Conservation (phyloP, 2,888 invertebrate genomes). For the Ennomos erosarius region DNA sequence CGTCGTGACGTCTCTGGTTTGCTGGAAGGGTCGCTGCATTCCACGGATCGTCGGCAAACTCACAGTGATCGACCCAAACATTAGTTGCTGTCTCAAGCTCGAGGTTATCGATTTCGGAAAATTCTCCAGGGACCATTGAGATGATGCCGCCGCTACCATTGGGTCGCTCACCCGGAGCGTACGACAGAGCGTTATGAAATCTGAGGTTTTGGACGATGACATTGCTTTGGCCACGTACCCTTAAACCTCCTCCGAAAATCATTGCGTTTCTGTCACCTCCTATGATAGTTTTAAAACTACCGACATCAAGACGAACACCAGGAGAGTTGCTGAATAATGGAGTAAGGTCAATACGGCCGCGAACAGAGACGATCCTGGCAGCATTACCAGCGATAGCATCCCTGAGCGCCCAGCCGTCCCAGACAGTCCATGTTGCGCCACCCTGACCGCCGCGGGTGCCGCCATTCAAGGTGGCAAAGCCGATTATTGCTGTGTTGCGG, state of each 20-base stretch:
- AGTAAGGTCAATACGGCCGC: constrained; percentile 19
- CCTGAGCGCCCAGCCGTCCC: constrained; percentile 26
- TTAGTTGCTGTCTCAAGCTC: constrained; percentile 10
- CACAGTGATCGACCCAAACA: constrained; percentile 30
- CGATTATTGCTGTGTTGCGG: constrained; percentile 1
- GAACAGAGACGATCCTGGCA: constrained; percentile 9
- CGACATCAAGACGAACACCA: constrained; percentile 15
- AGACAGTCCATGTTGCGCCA: constrained; percentile 21
- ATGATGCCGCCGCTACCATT: constrained; percentile 33
- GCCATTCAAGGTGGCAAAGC: constrained; percentile 13
- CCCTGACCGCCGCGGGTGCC: constrained; percentile 19
- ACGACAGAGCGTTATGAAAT: constrained; percentile 29
- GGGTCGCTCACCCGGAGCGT: constrained; percentile 32
- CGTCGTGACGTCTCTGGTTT: constrained; percentile 30
- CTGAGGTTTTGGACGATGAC: constrained; percentile 31
- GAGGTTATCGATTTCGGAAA: constrained; percentile 24
- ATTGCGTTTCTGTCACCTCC: constrained; percentile 23
- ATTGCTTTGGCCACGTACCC: background rate
- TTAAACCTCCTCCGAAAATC: constrained; percentile 31
- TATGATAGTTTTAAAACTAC: constrained; percentile 13
- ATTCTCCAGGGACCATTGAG: constrained; percentile 17
- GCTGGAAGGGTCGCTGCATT: constrained; percentile 13
- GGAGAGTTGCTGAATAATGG: constrained; percentile 21
- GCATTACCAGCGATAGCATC: constrained; percentile 11
- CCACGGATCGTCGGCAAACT: constrained; percentile 37